Conservation (phyloP, 2,113 vertebrate species). For the Microtus oregoni region DNA sequence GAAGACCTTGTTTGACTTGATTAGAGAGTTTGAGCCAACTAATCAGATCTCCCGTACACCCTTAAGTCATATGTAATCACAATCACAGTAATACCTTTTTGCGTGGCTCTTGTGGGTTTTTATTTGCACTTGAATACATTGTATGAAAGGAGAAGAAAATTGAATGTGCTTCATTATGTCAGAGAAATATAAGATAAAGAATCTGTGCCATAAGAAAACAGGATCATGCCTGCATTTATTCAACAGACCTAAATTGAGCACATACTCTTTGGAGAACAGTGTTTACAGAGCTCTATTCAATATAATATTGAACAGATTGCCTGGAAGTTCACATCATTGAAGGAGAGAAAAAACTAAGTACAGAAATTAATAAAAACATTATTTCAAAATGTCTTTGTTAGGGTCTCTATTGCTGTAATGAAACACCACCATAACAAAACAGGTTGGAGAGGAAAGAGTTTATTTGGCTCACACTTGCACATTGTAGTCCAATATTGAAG, state of each 20-base stretch:
- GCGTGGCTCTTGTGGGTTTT: neutral
- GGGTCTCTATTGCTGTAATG: neutral
- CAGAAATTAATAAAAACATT: slow-evolving; percentile 40
- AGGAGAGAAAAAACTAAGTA: slow-evolving; percentile 24
- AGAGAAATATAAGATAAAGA: neutral
- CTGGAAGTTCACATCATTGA: neutral
- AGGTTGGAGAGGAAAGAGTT: neutral
- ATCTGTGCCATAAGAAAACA: neutral
- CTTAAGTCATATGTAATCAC: slow-evolving; percentile 29
- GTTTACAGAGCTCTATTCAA: slow-evolving; percentile 1
- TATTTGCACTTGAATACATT: slow-evolving; percentile 7
- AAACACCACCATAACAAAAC: neutral
- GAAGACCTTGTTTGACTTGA: neutral
- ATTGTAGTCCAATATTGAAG: neutral
- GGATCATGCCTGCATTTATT: neutral
- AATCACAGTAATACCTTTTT: slow-evolving; percentile 38
- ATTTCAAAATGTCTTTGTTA: neutral
- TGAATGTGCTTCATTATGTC: neutral
- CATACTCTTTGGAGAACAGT: neutral
- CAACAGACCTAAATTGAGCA: neutral
- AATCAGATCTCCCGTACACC: neutral
- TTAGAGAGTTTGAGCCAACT: neutral
- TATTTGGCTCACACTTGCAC: neutral
- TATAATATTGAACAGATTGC: neutral
- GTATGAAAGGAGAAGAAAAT: neutral